phyloP scores from a whole-genome alignment of 64 coral and sea anemone genomes.

The Montipora foliosa region DNA sequence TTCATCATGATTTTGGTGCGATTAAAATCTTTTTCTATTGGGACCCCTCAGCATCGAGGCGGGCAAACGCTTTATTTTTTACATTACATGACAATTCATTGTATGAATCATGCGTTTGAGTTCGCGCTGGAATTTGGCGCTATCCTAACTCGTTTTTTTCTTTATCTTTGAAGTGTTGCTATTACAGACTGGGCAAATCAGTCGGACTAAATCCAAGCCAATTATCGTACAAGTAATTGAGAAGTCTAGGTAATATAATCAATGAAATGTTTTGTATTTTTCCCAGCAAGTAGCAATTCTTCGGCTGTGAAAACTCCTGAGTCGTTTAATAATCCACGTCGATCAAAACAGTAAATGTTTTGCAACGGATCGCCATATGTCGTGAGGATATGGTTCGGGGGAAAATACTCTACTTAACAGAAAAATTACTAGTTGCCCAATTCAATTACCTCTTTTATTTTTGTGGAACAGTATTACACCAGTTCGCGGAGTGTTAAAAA shows the following conservation, averaged over 20 bases:
- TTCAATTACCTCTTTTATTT: neutral
- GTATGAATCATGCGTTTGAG: too few relatives aligned
- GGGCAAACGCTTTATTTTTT: too few relatives aligned
- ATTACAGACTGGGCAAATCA: neutral
- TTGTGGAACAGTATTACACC: neutral
- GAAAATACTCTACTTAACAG: neutral
- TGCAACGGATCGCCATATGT: neutral
- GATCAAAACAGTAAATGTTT: neutral
- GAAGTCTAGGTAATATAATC: neutral
- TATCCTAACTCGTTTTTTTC: neutral
- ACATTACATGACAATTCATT: too few relatives aligned
- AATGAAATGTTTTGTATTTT: slow-evolving; percentile 9
- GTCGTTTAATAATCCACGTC: neutral
- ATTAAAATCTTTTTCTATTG: too few relatives aligned
- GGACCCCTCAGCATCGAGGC: too few relatives aligned
- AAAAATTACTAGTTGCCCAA: neutral
- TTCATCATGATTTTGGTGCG: too few relatives aligned
- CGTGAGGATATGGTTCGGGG: neutral
- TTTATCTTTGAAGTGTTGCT: neutral
- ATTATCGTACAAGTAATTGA: slow-evolving; percentile 18
- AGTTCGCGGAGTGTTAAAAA: slow-evolving; percentile 22
- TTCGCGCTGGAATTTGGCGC: too few relatives aligned
- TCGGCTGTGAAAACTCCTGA: neutral
- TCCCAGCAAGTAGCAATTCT: neutral
- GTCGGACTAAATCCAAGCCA: neutral